phyloP scores from a whole-genome alignment of 64 coral and sea anemone species.

The Platygyra sinensis region DNA sequence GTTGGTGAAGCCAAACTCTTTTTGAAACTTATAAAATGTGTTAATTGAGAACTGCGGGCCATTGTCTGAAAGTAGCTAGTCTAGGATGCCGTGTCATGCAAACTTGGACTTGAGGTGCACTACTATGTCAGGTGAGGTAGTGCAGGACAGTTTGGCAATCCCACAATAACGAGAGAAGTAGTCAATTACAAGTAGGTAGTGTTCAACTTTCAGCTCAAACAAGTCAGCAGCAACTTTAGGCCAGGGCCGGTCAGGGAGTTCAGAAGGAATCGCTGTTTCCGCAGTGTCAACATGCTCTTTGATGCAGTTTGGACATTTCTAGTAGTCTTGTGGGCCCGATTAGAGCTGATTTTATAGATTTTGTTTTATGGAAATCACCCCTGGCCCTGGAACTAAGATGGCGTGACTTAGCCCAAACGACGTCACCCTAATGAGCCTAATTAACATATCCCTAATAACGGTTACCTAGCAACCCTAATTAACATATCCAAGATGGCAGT shows the following conservation, averaged over 20 bases:
- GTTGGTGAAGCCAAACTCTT: too few relatives aligned
- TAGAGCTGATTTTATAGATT: too few relatives aligned
- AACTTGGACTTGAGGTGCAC: slow-evolving; percentile 46
- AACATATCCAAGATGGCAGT: too few relatives aligned
- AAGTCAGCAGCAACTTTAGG: not conserved
- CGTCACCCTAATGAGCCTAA: too few relatives aligned
- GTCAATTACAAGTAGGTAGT: not conserved
- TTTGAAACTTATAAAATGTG: slow-evolving; percentile 41
- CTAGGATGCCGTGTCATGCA: slow-evolving; percentile 47
- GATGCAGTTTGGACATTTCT: not conserved
- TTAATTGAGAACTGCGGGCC: slow-evolving; percentile 44
- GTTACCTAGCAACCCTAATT: too few relatives aligned
- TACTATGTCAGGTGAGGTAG: not conserved
- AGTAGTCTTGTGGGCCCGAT: too few relatives aligned
- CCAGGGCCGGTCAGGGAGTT: not conserved
- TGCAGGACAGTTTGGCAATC: not conserved
- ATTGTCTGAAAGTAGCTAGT: slow-evolving; percentile 56
- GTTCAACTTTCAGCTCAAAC: not conserved
- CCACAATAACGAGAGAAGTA: not conserved
- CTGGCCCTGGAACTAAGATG: too few relatives aligned
- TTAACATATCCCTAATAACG: too few relatives aligned
- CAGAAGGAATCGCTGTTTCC: not conserved
- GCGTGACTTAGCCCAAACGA: too few relatives aligned
- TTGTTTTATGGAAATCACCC: too few relatives aligned
- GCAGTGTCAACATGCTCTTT: not conserved